Percentiles rank a stretch among this genome's conserved stretches.
Evolutionary conservation across 2,113 vertebrate species (phyloP).

Genomic region (Gymnobelideus leadbeateri): DNA sequence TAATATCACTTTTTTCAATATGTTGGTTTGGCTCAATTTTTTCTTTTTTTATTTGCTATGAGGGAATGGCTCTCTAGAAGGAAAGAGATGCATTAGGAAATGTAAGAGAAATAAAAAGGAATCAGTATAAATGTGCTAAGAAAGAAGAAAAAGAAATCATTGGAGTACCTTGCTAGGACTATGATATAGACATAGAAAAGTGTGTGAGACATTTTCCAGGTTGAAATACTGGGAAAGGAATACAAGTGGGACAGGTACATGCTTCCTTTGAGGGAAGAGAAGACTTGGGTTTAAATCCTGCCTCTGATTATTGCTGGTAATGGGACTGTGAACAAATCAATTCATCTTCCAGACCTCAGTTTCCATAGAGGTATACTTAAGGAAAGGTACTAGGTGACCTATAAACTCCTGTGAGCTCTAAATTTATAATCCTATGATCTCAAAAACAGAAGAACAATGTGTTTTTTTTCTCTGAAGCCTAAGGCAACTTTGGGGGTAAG

Average conservation of each 20-base stretch:
- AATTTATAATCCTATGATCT: neutral
- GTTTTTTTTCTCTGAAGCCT: neutral
- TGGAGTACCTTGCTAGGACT: too few relatives aligned
- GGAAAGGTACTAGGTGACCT: neutral
- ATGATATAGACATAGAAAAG: neutral
- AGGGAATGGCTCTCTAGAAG: too few relatives aligned
- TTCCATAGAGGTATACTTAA: neutral
- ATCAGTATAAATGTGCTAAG: neutral
- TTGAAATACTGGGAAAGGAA: neutral
- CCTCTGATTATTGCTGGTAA: neutral
- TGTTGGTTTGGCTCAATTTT: neutral
- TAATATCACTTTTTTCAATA: neutral
- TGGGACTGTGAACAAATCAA: neutral
- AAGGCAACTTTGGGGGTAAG: neutral
- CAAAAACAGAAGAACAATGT: neutral
- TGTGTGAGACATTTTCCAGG: neutral
- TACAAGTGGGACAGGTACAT: too few relatives aligned
- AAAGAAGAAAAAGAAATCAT: too few relatives aligned
- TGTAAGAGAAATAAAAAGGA: neutral
- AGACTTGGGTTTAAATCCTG: neutral
- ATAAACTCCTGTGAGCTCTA: neutral
- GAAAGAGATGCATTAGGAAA: neutral
- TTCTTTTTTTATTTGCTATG: neutral
- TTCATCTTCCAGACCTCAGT: neutral
- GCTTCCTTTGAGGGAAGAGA: neutral